Percentiles rank a stretch among this genome's conserved stretches.
Evolutionary conservation across 2,888 invertebrate genomes (phyloP).

Genomic region (Psylliodes chrysocephalus): DNA sequence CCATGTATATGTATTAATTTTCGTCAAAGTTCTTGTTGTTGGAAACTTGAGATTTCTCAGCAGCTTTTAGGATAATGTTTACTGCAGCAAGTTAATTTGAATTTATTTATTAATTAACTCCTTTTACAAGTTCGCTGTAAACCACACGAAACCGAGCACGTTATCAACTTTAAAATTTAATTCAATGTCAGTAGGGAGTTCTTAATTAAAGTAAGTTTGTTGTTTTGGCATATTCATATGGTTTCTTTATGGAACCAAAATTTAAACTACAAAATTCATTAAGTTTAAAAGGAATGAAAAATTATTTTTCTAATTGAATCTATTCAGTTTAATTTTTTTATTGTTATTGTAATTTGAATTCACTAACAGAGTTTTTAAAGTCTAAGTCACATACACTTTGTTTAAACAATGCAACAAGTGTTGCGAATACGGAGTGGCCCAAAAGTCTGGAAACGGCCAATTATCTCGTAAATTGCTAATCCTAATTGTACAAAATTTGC

Average conservation of each 20-base stretch:
- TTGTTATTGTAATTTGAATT: too few species aligned
- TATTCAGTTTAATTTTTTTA: too few species aligned
- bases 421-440: too few species aligned
- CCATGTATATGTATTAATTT: constrained; percentile 24
- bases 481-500: too few species aligned
- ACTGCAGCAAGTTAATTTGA: constrained; percentile 29
- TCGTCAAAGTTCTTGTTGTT: constrained; percentile 26
- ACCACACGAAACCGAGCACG: constrained; percentile 17
- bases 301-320: too few species aligned
- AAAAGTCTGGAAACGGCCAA: too few species aligned
- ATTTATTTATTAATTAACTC: constrained; percentile 29
- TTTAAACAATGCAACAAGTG: too few species aligned
- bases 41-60: constrained; percentile 29
- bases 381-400: too few species aligned
- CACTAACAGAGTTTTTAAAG: too few species aligned
- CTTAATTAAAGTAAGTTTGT: not conserved
- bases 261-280: too few species aligned
- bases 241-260: not conserved
- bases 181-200: not conserved
- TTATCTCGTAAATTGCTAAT: too few species aligned
- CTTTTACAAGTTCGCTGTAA: constrained; percentile 14
- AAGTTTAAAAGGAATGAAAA: too few species aligned
- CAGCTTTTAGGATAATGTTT: constrained; percentile 28
- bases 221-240: not conserved
- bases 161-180: constrained; percentile 23